Conservation (phyloP, 2,113 vertebrate genomes). For the Theropithecus gelada region DNA sequence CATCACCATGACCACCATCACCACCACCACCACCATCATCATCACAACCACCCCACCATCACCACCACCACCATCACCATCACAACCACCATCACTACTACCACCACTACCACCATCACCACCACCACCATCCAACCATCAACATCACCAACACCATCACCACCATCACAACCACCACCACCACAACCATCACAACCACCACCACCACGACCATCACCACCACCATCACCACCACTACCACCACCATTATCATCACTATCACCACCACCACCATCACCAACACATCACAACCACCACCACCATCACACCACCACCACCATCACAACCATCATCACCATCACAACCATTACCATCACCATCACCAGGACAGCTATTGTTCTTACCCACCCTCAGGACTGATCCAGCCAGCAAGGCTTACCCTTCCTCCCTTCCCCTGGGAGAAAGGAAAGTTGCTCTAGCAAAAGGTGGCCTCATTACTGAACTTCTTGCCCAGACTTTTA, state of each 20-base stretch:
- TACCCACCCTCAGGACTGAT: neutral
- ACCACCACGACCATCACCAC: rapidly evolving
- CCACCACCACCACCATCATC: no score
- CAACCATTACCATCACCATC: no score
- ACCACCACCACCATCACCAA: no score
- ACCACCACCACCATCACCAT: rapidly evolving
- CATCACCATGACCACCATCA: rapidly evolving
- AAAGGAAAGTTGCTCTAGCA: neutral
- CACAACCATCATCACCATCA: no score
- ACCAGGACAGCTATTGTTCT: neutral
- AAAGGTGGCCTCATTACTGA: neutral
- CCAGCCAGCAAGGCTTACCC: neutral
- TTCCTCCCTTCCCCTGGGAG: neutral
- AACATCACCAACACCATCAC: rapidly evolving
- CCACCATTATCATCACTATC: no score
- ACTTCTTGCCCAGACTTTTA: neutral
- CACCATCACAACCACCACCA: no score
- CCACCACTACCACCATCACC: rapidly evolving
- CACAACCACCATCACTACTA: rapidly evolving
- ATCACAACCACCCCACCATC: no score
- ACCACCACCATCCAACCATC: rapidly evolving
- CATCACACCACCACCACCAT: no score
- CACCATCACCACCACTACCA: no score
- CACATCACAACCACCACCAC: no score
- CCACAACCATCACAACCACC: rapidly evolving